Evolutionary conservation across 2,888 invertebrate species (phyloP).

Genomic region (Schizotus pectinicornis): DNA sequence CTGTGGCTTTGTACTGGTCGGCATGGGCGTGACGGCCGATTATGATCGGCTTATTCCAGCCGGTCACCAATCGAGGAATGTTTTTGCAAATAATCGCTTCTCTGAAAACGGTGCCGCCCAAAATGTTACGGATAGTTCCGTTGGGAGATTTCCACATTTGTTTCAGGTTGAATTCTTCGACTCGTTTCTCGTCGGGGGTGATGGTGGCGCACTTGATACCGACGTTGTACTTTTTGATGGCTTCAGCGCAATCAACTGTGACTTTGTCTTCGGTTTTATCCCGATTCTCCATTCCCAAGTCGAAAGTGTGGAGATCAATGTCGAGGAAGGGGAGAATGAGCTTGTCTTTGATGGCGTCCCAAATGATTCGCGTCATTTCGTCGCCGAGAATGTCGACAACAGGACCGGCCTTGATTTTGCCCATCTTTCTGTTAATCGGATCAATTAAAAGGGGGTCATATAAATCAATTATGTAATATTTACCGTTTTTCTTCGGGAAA

Average conservation of each 20-base stretch:
- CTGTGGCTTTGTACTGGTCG: constrained; percentile 97
- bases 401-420: constrained; percentile 80
- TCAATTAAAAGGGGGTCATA: too few relatives aligned
- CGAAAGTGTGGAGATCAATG: constrained; percentile 91
- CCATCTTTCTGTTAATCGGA: constrained; percentile 54
- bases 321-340: constrained; percentile 95
- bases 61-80: constrained; percentile 92
- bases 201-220: constrained; percentile 99
- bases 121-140: constrained; percentile 86
- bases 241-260: constrained; percentile 95
- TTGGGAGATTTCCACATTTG: constrained; percentile 93
- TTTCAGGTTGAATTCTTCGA: constrained; percentile 87
- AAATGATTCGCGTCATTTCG: constrained; percentile 97
- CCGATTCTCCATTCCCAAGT: constrained; percentile 93
- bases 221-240: constrained; percentile 95
- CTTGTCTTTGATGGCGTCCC: constrained; percentile 98
- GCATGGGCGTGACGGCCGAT: constrained; percentile 99
- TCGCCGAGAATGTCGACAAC: constrained; percentile 94
- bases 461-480: too few relatives aligned
- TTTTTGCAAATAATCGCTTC: constrained; percentile 91
- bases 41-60: constrained; percentile 96
- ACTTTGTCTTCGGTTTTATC: constrained; percentile 95
- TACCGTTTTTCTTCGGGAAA: too few relatives aligned
- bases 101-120: constrained; percentile 81
- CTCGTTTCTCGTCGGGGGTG: constrained; percentile 96